Conservation (phyloP, 2,888 invertebrate genomes). For the Metellina segmentata region DNA sequence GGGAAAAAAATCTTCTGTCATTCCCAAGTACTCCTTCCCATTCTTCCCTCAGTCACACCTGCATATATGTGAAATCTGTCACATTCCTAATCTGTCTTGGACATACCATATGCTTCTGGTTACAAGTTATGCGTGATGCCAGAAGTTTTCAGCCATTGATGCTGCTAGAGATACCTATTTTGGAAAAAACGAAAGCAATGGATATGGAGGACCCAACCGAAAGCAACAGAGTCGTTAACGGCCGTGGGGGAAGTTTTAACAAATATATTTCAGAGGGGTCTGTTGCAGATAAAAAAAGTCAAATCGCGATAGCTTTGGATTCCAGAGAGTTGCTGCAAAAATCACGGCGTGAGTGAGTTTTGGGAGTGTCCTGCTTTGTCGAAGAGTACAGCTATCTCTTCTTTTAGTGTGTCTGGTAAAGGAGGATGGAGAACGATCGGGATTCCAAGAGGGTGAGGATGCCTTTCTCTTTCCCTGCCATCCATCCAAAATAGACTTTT, state of each 20-base stretch:
- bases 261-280: constrained; percentile 31
- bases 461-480: constrained; percentile 34
- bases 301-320: constrained; percentile 50
- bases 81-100: no score
- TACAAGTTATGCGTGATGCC: no score
- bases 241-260: constrained; percentile 34
- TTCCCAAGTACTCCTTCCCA: no score
- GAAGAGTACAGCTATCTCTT: constrained; percentile 17
- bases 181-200: no score
- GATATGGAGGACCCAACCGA: no score
- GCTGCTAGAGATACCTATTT: no score
- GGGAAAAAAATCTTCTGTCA: no score
- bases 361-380: constrained; percentile 37
- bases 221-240: no score
- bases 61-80: no score
- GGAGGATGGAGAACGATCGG: constrained; percentile 59
- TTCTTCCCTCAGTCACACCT: no score
- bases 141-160: no score
- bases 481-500: constrained; percentile 65
- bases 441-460: constrained; percentile 59
- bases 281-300: constrained; percentile 42
- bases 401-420: constrained; percentile 29
- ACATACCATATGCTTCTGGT: no score
- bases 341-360: constrained; percentile 55
- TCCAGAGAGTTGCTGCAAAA: constrained; percentile 32